Base-by-base conservation (phyloP, 2,797 vertebrate genomes). In the Etheostoma nigrum region DNA sequence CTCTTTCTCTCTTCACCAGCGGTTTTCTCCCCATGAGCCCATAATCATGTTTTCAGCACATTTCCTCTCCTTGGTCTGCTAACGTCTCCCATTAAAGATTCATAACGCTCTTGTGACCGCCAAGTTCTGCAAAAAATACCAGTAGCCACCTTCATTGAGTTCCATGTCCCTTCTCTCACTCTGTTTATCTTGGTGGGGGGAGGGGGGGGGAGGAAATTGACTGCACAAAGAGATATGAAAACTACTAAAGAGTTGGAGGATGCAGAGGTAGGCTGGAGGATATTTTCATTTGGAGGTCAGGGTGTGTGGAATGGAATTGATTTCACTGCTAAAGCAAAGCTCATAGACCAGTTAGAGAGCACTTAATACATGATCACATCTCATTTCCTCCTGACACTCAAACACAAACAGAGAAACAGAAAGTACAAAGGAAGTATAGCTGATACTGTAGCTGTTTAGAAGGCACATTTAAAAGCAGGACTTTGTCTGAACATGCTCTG, bases 21-120 rank as follows among this genome's bases (percentile, higher is more conserved):
- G 9, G 71, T 84, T 84, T 89, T 78, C 69, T 87, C 82, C 80
- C 83, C 74, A 66, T 44, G 87, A 88, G 87, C 86, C 76, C 65
- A 76, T 92, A 91, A 93, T 91, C 87, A 88, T 74, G 82, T 92
- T 93, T 92, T 91, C 91, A 87, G 88, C 90, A 90, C 91, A 92
- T 91, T 91, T 91, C 78, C 88, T 87, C 76, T 89, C 81, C 85
- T 88, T 70, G 78, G 78, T n/a, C 25, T 52, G 10, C 88, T 71
- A 85, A 83, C 86, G 72, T 82, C 78, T 85, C 80, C 67, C 84
- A 92, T 94, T 92, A 93, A 93, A 92, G 72, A 93, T 93, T 94
- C 86, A 93, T 88, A 79, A 77, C 18, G 52, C 88, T 88, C 79
- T 78, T 79, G 85, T 88, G 90, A 89, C 89, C 65, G 67, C 79